phyloP scores from a whole-genome alignment of 2,888 invertebrate species.

The Autographa gamma region DNA sequence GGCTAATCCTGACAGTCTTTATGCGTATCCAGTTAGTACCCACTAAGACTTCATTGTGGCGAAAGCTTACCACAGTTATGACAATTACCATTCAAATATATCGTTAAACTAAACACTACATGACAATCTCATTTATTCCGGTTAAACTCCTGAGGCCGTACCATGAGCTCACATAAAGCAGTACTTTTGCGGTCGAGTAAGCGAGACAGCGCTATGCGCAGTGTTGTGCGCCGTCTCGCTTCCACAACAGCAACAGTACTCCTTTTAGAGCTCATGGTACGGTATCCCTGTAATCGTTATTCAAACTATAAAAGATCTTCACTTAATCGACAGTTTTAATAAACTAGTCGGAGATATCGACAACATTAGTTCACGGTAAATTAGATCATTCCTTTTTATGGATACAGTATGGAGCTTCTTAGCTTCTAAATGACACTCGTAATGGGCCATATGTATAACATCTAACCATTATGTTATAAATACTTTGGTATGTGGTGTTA shows the following conservation, averaged over 20 bases:
- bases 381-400: slow-evolving; percentile 50
- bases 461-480: slow-evolving; percentile 34
- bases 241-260: no score
- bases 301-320: slow-evolving; percentile 11
- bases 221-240: no score
- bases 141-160: neutral
- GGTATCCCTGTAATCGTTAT: slow-evolving; percentile 1
- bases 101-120: neutral
- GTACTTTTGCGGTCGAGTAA: no score
- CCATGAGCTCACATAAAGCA: no score
- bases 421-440: slow-evolving; percentile 33
- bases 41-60: neutral
- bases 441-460: slow-evolving; percentile 35
- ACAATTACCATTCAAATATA: slow-evolving; percentile 2
- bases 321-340: slow-evolving; percentile 24
- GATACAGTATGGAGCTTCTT: slow-evolving; percentile 40
- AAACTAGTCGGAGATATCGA: slow-evolving; percentile 36
- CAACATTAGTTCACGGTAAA: slow-evolving; percentile 38
- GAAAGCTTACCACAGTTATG: neutral
- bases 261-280: no score
- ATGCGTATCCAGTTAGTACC: neutral
- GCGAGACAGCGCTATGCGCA: no score
- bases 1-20: slow-evolving; percentile 1
- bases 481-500: slow-evolving; percentile 18
- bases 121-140: neutral